These are phyloP conservation scores for Peromyscus maniculatus DNA, from an alignment of 2,113 vertebrate species.

Conservation along the genomic window DNA sequence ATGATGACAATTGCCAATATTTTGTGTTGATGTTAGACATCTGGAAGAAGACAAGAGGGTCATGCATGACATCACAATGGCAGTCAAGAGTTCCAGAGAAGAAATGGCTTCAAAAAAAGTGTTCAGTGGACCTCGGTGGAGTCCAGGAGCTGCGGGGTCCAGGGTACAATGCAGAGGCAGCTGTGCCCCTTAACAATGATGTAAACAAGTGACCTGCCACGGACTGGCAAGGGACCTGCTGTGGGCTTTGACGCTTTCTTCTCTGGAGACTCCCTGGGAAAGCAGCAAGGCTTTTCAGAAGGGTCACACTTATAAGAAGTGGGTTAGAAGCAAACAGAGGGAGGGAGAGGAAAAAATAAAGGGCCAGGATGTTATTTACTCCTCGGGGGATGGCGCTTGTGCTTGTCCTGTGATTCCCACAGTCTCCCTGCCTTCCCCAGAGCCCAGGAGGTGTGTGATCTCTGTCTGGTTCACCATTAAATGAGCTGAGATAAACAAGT, in stretches of 20 bases:
- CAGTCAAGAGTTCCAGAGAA: conserved; percentile 8
- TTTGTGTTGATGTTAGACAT: conserved; percentile 22
- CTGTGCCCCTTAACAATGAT: neutral
- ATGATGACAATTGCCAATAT: neutral
- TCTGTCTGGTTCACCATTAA: neutral
- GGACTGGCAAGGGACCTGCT: neutral
- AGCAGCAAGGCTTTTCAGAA: neutral
- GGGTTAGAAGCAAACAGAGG: neutral
- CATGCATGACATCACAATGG: neutral
- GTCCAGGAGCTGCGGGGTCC: accelerated
- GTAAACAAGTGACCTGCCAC: neutral
- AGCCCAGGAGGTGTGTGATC: neutral
- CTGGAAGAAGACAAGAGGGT: conserved; percentile 45
- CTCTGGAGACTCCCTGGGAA: conserved; percentile 1
- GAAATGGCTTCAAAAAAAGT: neutral
- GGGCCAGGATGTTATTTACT: neutral
- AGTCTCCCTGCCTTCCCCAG: neutral
- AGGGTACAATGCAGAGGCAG: accelerated
- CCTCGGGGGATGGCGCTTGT: neutral
- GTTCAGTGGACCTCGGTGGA: neutral
- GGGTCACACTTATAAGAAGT: neutral
- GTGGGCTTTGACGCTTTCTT: neutral
- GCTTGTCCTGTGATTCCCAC: neutral
- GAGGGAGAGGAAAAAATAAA: neutral
- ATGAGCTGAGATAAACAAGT: neutral